Conservation (phyloP, 2,888 invertebrate genomes). For the Amphipoea oculea region DNA sequence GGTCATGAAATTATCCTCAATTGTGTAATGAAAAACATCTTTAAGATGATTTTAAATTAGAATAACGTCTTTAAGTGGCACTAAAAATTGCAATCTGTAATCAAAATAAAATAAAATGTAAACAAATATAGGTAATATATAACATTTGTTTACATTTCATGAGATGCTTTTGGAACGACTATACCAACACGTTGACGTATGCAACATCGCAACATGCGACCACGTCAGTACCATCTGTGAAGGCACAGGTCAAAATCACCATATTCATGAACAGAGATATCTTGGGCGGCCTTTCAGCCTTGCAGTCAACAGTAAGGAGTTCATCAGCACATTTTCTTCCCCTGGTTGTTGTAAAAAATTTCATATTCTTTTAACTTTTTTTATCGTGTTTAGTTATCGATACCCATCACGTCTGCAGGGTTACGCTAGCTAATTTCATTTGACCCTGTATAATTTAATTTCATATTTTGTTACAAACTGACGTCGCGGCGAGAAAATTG, state of each 20-base stretch:
- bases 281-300: slow-evolving; percentile 17
- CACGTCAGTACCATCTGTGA: slow-evolving; percentile 22
- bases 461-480: slow-evolving; percentile 8
- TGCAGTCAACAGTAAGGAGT: slow-evolving; percentile 19
- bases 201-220: slow-evolving; percentile 27
- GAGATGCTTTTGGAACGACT: background rate
- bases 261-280: slow-evolving; percentile 46
- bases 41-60: background rate
- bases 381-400: background rate
- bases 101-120: too few species aligned
- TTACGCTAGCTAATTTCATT: background rate
- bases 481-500: background rate
- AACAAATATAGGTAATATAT: too few species aligned
- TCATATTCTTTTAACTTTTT: background rate
- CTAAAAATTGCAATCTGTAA: background rate
- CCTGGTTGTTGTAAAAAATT: background rate
- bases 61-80: background rate
- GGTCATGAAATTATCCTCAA: background rate
- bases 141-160: background rate
- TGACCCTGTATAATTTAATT: background rate
- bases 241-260: slow-evolving; percentile 45
- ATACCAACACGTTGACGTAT: background rate
- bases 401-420: background rate
- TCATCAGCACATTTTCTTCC: slow-evolving; percentile 24
- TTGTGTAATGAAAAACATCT: background rate